Evolutionary conservation across 2,797 vertebrate genomes (phyloP).

Genomic region (Caiman crocodilus): DNA sequence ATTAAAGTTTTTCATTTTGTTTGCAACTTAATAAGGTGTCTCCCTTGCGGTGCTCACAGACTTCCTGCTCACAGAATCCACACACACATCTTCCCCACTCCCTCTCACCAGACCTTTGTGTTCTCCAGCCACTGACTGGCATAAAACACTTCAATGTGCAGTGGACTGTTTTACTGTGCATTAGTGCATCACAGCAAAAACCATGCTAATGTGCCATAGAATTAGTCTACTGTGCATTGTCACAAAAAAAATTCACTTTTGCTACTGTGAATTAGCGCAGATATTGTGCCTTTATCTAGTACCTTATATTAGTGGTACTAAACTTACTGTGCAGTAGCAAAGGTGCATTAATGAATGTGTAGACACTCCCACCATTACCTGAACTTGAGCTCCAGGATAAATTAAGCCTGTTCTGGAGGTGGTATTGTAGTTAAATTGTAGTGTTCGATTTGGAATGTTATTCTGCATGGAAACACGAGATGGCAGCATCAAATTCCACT

Average conservation of each 20-base stretch:
- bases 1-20: not conserved
- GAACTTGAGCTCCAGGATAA: slow-evolving; percentile 13
- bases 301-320: too few relatives aligned
- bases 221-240: not conserved
- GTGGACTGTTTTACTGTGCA: too few relatives aligned
- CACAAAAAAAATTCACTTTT: too few relatives aligned
- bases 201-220: too few relatives aligned
- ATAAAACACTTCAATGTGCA: too few relatives aligned
- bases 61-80: not conserved
- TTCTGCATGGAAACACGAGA: slow-evolving; percentile 25
- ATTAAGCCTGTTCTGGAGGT: not conserved
- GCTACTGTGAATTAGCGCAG: too few relatives aligned
- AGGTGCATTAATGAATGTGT: too few relatives aligned
- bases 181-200: too few relatives aligned
- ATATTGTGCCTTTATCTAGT: too few relatives aligned
- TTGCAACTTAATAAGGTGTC: rapidly evolving
- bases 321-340: too few relatives aligned
- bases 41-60: not conserved
- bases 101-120: not conserved
- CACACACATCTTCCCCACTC: not conserved
- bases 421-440: not conserved
- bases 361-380: not conserved
- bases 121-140: not conserved
- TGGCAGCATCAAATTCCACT: slow-evolving; percentile 48
- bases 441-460: not conserved